Base-by-base conservation (phyloP, 2,888 invertebrate species). In the Andricus curvator region DNA sequence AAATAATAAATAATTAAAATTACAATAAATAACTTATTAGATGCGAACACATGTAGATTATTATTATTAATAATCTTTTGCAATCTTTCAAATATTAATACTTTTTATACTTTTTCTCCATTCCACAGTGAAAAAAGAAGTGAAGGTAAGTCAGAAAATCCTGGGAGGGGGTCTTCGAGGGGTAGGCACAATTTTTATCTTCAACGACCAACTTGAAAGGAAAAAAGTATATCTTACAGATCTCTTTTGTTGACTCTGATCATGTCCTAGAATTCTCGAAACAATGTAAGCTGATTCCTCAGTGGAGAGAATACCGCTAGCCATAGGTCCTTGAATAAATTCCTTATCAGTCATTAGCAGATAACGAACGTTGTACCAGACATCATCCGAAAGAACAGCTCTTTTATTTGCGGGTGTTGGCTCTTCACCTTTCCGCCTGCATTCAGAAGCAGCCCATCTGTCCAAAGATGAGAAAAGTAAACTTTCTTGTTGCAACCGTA, bases 321-420 rank as follows among this genome's bases (percentile, higher is more conserved):
- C 91, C 89, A 94, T 94, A 5, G 94, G 94, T 0, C 95, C 95
- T 33, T 94, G 94, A 78, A 94, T 90, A 88, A 97, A 95, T 83
- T 96, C 95, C 77, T 94, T 94, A 15, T 95, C 94, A 17, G 94
- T 93, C 94, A 97, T 95, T 74, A 96, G 91, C 82, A 96, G 93
- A 88, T 96, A 96, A 13, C 96, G 94, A 22, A 95, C 95, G 84
- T 94, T 94, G 88, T 95, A 96, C 37, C 95, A 83, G 91, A 93
- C 87, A 4, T 93, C 91, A 68, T 93, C 92, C 11, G 90, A 86
- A 8, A 95, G 90, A 1, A 94, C 93, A 33, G 93, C 90, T 78
- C 94, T 93, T 78, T 94, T 93, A 85, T 95, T 95, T 44, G 89
- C 90, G 0, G 93, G 88, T 8, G 94, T 94, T n/a, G 94, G 92